A percentile compares a stretch with the other conserved stretches of the same genome.
Conservation (phyloP, 2,113 vertebrate species). For the Bos javanicus region DNA sequence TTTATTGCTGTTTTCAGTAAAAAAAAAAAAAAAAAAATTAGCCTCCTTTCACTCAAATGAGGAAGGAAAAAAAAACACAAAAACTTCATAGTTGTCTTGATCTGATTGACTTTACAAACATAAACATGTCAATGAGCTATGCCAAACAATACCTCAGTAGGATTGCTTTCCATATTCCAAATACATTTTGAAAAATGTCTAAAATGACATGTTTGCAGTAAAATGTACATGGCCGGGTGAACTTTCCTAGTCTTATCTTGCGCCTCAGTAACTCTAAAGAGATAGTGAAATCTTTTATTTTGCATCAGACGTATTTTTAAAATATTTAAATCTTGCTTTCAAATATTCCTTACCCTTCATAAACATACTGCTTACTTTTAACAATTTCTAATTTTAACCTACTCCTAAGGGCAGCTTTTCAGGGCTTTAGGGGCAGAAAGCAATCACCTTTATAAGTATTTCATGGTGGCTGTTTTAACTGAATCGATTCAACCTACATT, state of each 20-base stretch:
- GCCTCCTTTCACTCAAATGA: not conserved
- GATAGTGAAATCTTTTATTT: constrained; percentile 79
- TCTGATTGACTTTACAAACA: constrained; percentile 77
- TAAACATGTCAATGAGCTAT: constrained; percentile 81
- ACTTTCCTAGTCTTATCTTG: constrained; percentile 80
- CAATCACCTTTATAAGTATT: constrained; percentile 63
- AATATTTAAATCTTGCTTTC: constrained; percentile 80
- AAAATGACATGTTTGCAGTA: constrained; percentile 84
- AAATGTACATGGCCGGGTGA: constrained; percentile 84
- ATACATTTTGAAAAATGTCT: constrained; percentile 84
- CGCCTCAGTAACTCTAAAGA: constrained; percentile 84
- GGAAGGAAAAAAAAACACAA: not conserved
- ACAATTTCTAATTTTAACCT: constrained; percentile 75
- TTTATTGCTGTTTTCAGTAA: not conserved
- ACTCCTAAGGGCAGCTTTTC: constrained; percentile 57
- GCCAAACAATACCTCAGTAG: constrained; percentile 76
- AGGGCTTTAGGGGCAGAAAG: constrained; percentile 58
- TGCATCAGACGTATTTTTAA: constrained; percentile 75
- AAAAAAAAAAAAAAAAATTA: not conserved
- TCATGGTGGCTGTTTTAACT: constrained; percentile 60
- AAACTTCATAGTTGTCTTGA: not conserved
- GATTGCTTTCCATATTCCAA: constrained; percentile 80
- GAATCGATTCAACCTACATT: constrained; percentile 63
- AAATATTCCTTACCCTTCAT: constrained; percentile 57
- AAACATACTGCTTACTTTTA: constrained; percentile 58